Evolutionary conservation across 1,140 invertebrate species (phyloP), one percentile per base, ranked within the genome.

Genomic region (Brachionus sp.): DNA sequence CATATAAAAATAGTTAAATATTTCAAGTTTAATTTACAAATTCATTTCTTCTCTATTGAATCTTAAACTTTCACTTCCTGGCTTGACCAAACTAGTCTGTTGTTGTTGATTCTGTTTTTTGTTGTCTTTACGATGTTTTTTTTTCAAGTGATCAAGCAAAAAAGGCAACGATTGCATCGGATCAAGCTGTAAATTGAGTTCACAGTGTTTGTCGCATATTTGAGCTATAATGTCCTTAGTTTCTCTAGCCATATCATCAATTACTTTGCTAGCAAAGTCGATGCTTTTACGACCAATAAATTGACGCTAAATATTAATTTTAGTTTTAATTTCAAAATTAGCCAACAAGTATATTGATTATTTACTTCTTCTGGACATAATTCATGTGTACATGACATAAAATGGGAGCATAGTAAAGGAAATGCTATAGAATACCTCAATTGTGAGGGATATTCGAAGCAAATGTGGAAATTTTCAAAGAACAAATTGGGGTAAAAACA

Each of bases 391-490:
- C 96, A 96, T 87, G 95, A 95, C 90, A 97, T 95, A 87, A 99
- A 99, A 88, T 99, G 97, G 84, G 94, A 94, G 88, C 97, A 98
- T 85, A 99, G 96, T 78, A 98, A 90, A 12, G 97, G 97, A 89
- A 99, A 99, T 37, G 96, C 95, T 84, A 98, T 94, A 84, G 98
- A 97, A 86, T 95, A 99, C 46, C 96, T 92, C 90, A 98, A 98
- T 89, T 98, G 96, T 23, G 96, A 95, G 29, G 96, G 96, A 89
- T 98, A 98, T 89, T 98, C 96, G 85, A 98, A 91, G 89, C 96
- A 98, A 94, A 98, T 96, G 86, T 98, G 95, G 87, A 98, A 98
- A 87, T 98, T 95, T 87, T 96, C 95, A 87, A 98, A 96, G 90
- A 98, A 98, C 87, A 96, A 93, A 90, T 95, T 95, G 86, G 93